Percentiles rank a stretch among this genome's conserved stretches.
phyloP scores from a whole-genome alignment of 1,140 invertebrate species.

The Apis dorsata region DNA sequence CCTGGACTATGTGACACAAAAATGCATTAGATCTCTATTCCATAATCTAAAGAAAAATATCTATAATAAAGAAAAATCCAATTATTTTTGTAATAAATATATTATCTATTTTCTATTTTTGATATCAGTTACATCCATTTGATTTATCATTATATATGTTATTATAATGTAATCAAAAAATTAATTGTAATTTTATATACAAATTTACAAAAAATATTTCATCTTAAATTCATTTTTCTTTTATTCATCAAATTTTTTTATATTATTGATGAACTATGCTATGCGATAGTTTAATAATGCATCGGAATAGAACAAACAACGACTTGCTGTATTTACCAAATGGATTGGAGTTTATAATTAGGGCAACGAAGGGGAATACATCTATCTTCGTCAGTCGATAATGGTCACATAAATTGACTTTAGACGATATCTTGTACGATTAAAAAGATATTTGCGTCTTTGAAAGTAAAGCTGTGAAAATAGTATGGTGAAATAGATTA shows the following conservation, averaged over 20 bases:
- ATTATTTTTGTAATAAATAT: too few relatives aligned
- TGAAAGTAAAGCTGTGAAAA: conserved; percentile 2
- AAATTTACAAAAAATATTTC: conserved; percentile 23
- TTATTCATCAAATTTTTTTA: conserved; percentile 48
- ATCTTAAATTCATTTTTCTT: conserved; percentile 32
- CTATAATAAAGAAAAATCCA: too few relatives aligned
- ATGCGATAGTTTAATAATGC: conserved; percentile 50
- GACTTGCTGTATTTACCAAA: conserved; percentile 67
- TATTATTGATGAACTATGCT: conserved; percentile 58
- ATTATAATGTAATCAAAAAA: too few relatives aligned
- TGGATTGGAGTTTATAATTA: conserved; percentile 67
- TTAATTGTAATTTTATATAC: background rate
- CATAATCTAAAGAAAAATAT: too few relatives aligned
- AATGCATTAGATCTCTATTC: too few relatives aligned
- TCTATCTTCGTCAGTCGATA: conserved; percentile 34
- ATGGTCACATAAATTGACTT: conserved; percentile 36
- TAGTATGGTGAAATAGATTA: conserved; percentile 1
- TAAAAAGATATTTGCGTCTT: conserved; percentile 44
- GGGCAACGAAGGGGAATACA: conserved; percentile 59
- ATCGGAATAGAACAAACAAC: conserved; percentile 59
- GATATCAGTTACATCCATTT: too few relatives aligned
- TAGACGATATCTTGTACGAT: conserved; percentile 43
- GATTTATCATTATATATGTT: too few relatives aligned
- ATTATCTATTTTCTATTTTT: too few relatives aligned
- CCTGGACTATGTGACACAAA: too few relatives aligned